phyloP scores from a whole-genome alignment of 2,888 invertebrate genomes.

The Asteroscopus sphinx region DNA sequence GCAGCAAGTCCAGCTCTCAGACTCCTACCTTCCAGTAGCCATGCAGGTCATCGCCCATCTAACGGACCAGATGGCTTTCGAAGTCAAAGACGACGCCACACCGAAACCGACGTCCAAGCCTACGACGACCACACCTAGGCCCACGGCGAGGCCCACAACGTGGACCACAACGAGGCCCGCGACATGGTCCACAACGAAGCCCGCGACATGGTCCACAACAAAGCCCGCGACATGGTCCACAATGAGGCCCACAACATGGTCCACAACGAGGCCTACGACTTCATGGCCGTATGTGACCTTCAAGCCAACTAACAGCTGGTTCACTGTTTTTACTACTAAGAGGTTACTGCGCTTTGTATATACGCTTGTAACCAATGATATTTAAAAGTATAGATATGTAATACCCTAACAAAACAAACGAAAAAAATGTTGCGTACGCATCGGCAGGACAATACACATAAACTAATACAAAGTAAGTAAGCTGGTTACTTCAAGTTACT shows the following conservation, averaged over 20 bases:
- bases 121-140: slow-evolving; percentile 48
- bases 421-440: too few relatives aligned
- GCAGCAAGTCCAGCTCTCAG: slow-evolving; percentile 87
- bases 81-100: slow-evolving; percentile 77
- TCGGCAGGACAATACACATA: too few relatives aligned
- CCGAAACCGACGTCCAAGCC: slow-evolving; percentile 56
- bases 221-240: slow-evolving; percentile 26
- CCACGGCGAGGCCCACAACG: slow-evolving; percentile 62
- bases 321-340: slow-evolving; percentile 66
- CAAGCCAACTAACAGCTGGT: slow-evolving; percentile 67
- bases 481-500: too few relatives aligned
- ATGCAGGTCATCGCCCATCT: slow-evolving; percentile 92
- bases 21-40: slow-evolving; percentile 91
- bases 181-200: slow-evolving; percentile 27
- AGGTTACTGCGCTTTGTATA: slow-evolving; percentile 70
- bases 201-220: slow-evolving; percentile 28
- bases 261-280: slow-evolving; percentile 50
- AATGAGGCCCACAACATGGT: slow-evolving; percentile 4
- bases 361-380: slow-evolving; percentile 20
- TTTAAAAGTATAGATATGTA: too few relatives aligned
- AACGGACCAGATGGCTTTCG: slow-evolving; percentile 91
- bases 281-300: slow-evolving; percentile 57
- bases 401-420: too few relatives aligned
- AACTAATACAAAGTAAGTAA: too few relatives aligned
- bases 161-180: slow-evolving; percentile 18